Evolutionary conservation across 2,113 vertebrate genomes (phyloP).

Genomic region (Pedionomus torquatus): DNA sequence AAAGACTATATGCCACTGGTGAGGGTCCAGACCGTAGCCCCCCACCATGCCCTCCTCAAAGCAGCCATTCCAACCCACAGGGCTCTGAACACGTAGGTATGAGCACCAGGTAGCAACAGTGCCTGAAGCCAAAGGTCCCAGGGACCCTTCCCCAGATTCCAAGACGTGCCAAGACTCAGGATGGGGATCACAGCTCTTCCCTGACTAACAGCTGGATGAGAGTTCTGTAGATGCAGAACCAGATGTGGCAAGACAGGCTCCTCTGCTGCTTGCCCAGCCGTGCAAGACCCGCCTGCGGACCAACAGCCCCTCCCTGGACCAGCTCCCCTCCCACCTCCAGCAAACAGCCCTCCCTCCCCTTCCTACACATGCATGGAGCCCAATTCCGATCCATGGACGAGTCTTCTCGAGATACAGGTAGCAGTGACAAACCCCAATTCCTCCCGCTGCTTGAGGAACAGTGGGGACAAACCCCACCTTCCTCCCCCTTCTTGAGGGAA

Average conservation of each 20-base stretch:
- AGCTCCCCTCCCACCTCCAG: accelerated
- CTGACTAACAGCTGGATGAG: neutral
- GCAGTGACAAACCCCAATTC: neutral
- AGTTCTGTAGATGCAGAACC: neutral
- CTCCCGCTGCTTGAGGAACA: neutral
- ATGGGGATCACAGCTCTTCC: neutral
- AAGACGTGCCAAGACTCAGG: neutral
- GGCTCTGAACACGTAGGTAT: neutral
- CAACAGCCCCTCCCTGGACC: neutral
- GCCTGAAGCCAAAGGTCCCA: neutral
- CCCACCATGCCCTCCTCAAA: neutral
- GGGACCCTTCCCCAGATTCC: accelerated
- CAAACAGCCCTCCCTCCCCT: neutral
- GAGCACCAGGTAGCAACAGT: neutral
- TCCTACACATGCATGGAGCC: accelerated
- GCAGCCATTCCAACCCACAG: neutral
- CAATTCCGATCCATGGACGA: neutral
- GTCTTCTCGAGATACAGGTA: neutral
- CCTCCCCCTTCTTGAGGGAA: neutral
- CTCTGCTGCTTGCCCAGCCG: neutral
- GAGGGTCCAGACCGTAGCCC: neutral
- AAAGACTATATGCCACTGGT: neutral
- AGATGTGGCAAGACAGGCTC: neutral
- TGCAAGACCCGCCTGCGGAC: neutral
- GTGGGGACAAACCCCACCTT: neutral